Percentiles rank a stretch among this genome's conserved stretches.
Conservation (phyloP, 2,113 vertebrate species). For the Xiphophorus couchianus region DNA sequence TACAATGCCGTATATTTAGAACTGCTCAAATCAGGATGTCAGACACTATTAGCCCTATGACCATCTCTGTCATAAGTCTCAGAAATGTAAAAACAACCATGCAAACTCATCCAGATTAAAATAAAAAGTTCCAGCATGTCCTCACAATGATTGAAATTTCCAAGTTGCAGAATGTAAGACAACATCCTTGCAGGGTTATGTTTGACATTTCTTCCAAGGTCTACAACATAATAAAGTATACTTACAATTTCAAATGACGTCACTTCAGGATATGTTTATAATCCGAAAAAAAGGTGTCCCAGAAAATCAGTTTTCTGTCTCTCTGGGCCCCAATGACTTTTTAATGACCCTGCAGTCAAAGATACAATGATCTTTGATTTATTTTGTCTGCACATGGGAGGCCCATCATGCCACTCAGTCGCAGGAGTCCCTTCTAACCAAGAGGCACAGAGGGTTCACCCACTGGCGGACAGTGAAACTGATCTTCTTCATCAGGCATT, state of each 20-base stretch:
- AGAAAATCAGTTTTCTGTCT: slow-evolving; percentile 61
- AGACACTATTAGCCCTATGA: slow-evolving; percentile 33
- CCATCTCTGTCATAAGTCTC: slow-evolving; percentile 37
- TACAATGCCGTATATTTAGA: slow-evolving; percentile 63
- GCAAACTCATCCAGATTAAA: slow-evolving; percentile 8
- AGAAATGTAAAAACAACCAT: slow-evolving; percentile 19
- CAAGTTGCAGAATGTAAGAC: neutral
- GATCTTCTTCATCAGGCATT: slow-evolving; percentile 68
- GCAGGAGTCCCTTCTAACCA: slow-evolving; percentile 33
- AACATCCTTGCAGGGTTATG: neutral
- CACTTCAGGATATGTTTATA: slow-evolving; percentile 42
- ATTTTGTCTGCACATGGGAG: slow-evolving; percentile 47
- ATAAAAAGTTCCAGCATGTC: neutral
- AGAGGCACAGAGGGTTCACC: slow-evolving; percentile 52
- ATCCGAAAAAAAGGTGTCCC: slow-evolving; percentile 14
- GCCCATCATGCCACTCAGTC: slow-evolving; percentile 43
- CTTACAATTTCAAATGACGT: slow-evolving; percentile 66
- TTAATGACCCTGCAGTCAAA: slow-evolving; percentile 19
- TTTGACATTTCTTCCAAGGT: slow-evolving; percentile 28
- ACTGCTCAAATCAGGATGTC: slow-evolving; percentile 54
- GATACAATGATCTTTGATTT: slow-evolving; percentile 73
- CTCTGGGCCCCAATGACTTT: slow-evolving; percentile 12
- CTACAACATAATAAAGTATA: slow-evolving; percentile 33
- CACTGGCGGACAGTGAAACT: slow-evolving; percentile 76
- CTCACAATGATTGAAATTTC: neutral